phyloP scores from a whole-genome alignment of 2,888 invertebrate species.

The Diarsia mendica region DNA sequence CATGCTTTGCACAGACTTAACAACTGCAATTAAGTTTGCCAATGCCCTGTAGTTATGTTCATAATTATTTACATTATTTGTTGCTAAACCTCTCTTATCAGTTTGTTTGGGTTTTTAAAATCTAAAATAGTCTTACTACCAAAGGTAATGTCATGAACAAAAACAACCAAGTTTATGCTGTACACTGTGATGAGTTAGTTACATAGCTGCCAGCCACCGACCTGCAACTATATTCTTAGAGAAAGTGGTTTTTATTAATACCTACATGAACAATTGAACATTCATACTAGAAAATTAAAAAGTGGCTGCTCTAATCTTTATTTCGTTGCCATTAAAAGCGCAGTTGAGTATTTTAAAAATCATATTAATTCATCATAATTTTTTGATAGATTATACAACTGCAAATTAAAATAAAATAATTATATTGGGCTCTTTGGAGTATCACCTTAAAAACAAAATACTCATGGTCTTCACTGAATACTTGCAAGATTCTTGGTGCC shows the following conservation, averaged over 20 bases:
- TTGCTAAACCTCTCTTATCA: too few relatives aligned
- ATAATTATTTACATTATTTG: not conserved
- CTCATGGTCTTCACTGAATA: not conserved
- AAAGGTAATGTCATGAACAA: not conserved
- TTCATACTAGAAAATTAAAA: not conserved
- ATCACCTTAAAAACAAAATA: not conserved
- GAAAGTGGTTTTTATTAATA: not conserved
- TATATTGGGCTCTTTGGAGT: not conserved
- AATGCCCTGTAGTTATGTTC: not conserved
- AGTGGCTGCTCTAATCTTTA: not conserved
- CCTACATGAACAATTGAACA: too few relatives aligned
- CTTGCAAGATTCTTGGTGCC: not conserved
- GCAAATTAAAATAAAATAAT: not conserved
- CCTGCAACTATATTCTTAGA: not conserved
- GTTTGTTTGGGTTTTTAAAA: not conserved
- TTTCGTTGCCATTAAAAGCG: not conserved
- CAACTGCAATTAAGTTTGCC: not conserved
- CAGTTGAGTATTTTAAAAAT: not conserved
- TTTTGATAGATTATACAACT: not conserved
- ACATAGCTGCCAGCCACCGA: too few relatives aligned
- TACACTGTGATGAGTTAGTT: not conserved
- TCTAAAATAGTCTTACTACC: not conserved
- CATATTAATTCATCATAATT: not conserved
- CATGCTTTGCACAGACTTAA: conserved; percentile 7
- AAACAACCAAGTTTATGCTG: not conserved